Conservation (phyloP, 2,888 invertebrate genomes). For the Tubulanus polymorphus region DNA sequence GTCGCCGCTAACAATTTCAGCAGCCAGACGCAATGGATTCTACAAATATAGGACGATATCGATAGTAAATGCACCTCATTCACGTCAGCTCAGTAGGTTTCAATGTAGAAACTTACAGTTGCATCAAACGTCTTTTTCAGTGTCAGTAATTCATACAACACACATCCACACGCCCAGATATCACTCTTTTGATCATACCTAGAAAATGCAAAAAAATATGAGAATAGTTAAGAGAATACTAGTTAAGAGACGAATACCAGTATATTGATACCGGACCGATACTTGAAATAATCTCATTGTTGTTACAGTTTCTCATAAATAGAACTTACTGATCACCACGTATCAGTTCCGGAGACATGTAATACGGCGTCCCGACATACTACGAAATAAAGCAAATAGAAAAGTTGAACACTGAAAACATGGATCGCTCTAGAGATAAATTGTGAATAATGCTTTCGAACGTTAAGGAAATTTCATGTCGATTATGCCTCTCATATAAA, state of each 20-base stretch:
- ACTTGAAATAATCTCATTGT: no score
- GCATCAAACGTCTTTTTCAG: constrained; percentile 47
- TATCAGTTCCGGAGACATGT: constrained; percentile 53
- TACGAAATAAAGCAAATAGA: constrained; percentile 20
- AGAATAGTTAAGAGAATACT: no score
- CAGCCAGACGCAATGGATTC: constrained; percentile 46
- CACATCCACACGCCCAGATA: constrained; percentile 52
- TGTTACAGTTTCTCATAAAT: background rate
- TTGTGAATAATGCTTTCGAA: no score
- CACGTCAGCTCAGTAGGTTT: background rate
- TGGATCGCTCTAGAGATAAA: no score
- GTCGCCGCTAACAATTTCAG: constrained; percentile 43
- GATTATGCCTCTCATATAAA: background rate
- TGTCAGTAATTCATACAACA: constrained; percentile 48
- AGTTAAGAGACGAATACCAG: no score
- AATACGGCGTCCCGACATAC: constrained; percentile 53
- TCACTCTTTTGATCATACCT: constrained; percentile 51
- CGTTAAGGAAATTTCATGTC: background rate
- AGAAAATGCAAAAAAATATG: no score
- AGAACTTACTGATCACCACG: constrained; percentile 44
- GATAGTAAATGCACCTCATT: background rate
- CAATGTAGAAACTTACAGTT: constrained; percentile 34
- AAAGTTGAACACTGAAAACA: no score
- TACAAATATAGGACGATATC: constrained; percentile 18
- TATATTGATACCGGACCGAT: no score